Evolutionary conservation across 2,113 vertebrate genomes (phyloP), one percentile per base, ranked within the genome.

Genomic region (Phainopepla nitens): DNA sequence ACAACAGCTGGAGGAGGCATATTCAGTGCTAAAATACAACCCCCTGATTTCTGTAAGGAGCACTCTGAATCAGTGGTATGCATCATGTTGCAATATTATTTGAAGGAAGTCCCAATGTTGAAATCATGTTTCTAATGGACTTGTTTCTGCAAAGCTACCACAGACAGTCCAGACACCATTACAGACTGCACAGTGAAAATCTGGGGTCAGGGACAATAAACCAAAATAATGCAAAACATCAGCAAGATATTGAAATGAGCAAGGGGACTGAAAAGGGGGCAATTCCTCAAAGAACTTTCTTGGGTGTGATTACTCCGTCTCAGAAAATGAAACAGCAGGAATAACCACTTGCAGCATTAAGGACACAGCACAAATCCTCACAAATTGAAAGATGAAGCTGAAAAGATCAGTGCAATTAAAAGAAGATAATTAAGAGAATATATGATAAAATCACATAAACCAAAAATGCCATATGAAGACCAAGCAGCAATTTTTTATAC

Each of bases 141-240:
- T 68, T 77, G 9, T 3, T 31, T 62, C 45, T 75, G 33, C 33
- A 58, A 62, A 93, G n/a, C 41, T 51, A 41, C 18, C 15, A 45
- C 33, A 0, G 2, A 28, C 44, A 65, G 33, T 20, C 16, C 28
- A 36, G 44, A 45, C 11, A 47, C 24, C 25, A 14, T 0, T 33
- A 29, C 4, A 22, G 25, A 60, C 50, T 61, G 24, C 41, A 69
- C 19, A 62, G 20, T 10, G 54, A 78, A 82, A 84, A 82, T 5
- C 25, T 44, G 21, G 9, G 7, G 47, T 39, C 57, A 87, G 20
- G 23, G 35, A 68, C 35, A 66, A 71, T 7, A 71, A 82, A 75
- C 16, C 6, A 50, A 82, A 82, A 53, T 15, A 41, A 57, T 47
- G 6, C 14, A 49, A 45, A 44, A 50, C 15, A 64, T 16, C 62